Conservation (phyloP, 1,140 invertebrate species). For the Marisa cornuarietis region DNA sequence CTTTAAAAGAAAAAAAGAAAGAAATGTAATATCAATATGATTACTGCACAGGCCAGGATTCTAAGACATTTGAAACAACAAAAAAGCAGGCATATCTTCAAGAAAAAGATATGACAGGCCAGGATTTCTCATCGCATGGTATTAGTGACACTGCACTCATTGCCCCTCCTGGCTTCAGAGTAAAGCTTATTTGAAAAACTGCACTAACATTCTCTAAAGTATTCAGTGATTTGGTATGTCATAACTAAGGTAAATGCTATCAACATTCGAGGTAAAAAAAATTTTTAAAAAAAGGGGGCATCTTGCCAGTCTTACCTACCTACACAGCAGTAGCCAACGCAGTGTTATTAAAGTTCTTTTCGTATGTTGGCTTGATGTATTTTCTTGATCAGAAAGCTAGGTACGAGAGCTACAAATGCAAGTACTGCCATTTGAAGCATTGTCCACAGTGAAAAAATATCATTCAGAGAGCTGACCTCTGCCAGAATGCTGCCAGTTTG, state of each 20-base stretch:
- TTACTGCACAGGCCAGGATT: too few species aligned
- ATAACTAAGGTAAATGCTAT: background rate
- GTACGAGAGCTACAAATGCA: constrained; percentile 68
- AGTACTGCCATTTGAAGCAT: constrained; percentile 69
- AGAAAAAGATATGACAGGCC: too few species aligned
- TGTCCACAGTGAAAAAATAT: constrained; percentile 69
- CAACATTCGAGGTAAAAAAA: background rate
- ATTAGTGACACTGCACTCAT: too few species aligned
- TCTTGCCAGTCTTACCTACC: background rate
- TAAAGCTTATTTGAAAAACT: too few species aligned
- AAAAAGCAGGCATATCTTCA: too few species aligned
- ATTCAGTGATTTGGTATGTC: background rate
- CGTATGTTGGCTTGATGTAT: background rate
- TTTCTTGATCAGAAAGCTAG: constrained; percentile 59
- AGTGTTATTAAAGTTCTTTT: background rate
- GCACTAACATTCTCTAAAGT: background rate
- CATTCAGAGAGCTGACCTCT: constrained; percentile 70
- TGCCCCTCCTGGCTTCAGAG: too few species aligned
- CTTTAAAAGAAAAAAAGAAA: too few species aligned
- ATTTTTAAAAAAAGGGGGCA: background rate
- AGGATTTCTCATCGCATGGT: too few species aligned
- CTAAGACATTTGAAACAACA: too few species aligned
- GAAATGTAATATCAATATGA: too few species aligned
- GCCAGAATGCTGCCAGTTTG: constrained; percentile 72
- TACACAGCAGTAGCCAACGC: background rate